Evolutionary conservation across 2,113 vertebrate species (phyloP), one percentile per base, ranked within the genome.

Genomic region (Takifugu bimaculatus): DNA sequence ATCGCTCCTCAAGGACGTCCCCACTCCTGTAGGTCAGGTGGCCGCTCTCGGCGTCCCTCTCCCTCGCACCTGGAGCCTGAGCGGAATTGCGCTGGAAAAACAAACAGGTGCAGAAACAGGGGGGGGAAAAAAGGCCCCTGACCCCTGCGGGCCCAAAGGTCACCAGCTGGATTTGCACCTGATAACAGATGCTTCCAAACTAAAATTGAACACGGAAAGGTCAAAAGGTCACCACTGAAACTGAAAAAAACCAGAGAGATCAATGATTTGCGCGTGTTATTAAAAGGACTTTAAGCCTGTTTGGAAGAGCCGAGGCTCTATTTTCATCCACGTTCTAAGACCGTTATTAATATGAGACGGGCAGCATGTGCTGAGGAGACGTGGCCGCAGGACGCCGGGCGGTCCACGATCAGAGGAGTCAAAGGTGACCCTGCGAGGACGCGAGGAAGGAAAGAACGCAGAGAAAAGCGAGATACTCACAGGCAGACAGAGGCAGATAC

Each of bases 1-100:
- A 99, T 95, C 96, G 92, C 88, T 96, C 93, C 85, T 94, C 93
- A 50, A 99, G 92, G 90, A 95, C 84, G 86, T 98, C 94, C 83
- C 96, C 96, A 68, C 87, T 85, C 81, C 89, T 89, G 91, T 96
- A 99, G 90, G 96, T 91, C 90, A 98, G 94, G 91, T 98, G 95
- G 72, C 97, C 96, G 74, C 93, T 94, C 76, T 94, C 93, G 68
- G 94, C 88, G 90, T 95, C 95, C 80, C 92, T 91, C 89, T 92
- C 88, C 73, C 86, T 93, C 87, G 91, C 89, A 77, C 82, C 91
- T 86, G 88, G 89, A 15, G 62, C 65, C 42, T 86, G 60, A 1
- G 47, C 10, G n/a, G 53, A 66, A 88, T 92, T 72, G 83, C 69
- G 71, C 89, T 90, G 69, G 5, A 63, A 48, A 50, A 60, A 57